Conservation (phyloP, 1,140 invertebrate species). For the Kradibia gibbosae region DNA sequence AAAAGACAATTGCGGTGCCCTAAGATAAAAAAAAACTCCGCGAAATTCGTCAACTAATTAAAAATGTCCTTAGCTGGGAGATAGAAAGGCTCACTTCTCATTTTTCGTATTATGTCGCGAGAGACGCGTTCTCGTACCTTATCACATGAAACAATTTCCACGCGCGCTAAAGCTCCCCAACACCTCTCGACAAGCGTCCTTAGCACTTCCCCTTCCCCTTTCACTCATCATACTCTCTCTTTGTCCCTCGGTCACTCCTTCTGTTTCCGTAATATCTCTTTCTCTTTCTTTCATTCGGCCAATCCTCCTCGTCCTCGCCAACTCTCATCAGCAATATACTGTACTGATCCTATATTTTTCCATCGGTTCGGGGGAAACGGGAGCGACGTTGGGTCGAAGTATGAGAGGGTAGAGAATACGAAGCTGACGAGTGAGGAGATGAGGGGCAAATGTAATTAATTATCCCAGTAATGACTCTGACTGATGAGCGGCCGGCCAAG, state of each 20-base stretch:
- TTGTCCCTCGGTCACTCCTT: background rate
- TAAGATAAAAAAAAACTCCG: conserved; percentile 10
- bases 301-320: background rate
- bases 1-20: conserved; percentile 6
- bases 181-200: background rate
- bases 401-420: conserved; percentile 56
- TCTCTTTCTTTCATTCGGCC: background rate
- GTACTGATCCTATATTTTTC: conserved; percentile 66
- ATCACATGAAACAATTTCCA: conserved; percentile 42
- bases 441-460: conserved; percentile 74
- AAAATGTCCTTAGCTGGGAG: conserved; percentile 36
- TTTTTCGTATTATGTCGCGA: conserved; percentile 43
- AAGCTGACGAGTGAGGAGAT: conserved; percentile 60
- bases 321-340: conserved; percentile 51
- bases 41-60: conserved; percentile 48
- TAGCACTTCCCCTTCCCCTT: background rate
- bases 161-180: background rate
- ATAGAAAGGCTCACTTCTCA: conserved; percentile 20
- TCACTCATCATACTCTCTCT: background rate
- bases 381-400: conserved; percentile 48
- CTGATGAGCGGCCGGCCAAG: conserved; percentile 74
- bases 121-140: background rate
- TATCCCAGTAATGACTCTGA: conserved; percentile 75
- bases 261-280: background rate
- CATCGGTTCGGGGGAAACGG: conserved; percentile 61